These are phyloP conservation scores for Hydrolagus affinis DNA, from an alignment of 2,113 vertebrate species.

Conservation along the genomic window DNA sequence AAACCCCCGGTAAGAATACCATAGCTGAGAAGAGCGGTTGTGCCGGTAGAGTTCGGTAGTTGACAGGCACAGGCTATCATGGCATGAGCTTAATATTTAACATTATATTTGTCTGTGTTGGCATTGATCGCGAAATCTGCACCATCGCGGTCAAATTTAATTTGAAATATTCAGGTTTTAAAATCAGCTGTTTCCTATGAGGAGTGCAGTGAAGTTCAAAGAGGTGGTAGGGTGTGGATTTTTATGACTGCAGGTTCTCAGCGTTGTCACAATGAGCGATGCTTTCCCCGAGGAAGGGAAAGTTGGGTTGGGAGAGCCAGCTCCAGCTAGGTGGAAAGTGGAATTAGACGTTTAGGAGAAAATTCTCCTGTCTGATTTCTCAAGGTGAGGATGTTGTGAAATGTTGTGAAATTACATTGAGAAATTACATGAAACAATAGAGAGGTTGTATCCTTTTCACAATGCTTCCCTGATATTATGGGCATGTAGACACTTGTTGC, in stretches of 20 bases:
- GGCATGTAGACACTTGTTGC: too few relatives aligned
- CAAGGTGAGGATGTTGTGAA: background rate
- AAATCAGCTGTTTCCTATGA: background rate
- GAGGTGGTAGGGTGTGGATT: background rate
- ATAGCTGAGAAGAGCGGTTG: constrained; percentile 48
- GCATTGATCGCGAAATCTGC: background rate
- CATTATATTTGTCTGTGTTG: background rate
- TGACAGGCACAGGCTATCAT: constrained; percentile 44
- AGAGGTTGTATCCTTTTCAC: background rate
- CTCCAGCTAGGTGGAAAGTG: background rate
- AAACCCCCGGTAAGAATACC: constrained; percentile 80
- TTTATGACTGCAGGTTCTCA: background rate
- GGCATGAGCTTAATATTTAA: constrained; percentile 47
- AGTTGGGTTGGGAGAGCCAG: too few relatives aligned
- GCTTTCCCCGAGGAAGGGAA: too few relatives aligned
- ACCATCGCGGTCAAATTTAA: background rate
- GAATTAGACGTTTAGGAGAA: background rate
- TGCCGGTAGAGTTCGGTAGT: constrained; percentile 47
- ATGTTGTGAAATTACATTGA: too few relatives aligned
- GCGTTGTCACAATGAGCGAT: too few relatives aligned
- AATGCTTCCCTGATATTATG: background rate
- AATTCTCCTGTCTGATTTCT: background rate
- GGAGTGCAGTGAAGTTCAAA: background rate
- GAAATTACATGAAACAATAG: background rate
- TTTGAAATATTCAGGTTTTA: background rate